Evolutionary conservation across 1,140 invertebrate genomes (phyloP).

Genomic region (Daktulosphaira vitifoliae): DNA sequence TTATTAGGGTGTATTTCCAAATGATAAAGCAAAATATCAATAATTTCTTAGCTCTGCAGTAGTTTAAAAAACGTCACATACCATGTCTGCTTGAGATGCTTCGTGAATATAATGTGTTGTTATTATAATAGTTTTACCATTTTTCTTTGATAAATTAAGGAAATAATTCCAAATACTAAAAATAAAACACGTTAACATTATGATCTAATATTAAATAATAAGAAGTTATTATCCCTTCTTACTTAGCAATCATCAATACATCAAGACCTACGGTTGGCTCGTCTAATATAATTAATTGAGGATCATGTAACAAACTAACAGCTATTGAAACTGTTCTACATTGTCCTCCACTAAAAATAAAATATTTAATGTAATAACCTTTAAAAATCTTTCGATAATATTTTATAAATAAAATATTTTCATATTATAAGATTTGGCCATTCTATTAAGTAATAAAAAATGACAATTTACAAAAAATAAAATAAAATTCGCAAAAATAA

Average conservation of each 20-base stretch:
- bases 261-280: constrained; percentile 89
- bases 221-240: too few relatives aligned
- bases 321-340: constrained; percentile 78
- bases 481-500: too few relatives aligned
- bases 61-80: too few relatives aligned
- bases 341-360: constrained; percentile 69
- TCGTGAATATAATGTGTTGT: constrained; percentile 94
- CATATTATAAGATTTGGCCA: not conserved
- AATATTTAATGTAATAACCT: not conserved
- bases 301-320: constrained; percentile 73
- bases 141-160: constrained; percentile 56
- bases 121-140: constrained; percentile 66
- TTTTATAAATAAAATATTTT: not conserved
- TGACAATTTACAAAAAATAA: too few relatives aligned
- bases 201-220: constrained; percentile 2
- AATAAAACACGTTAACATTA: not conserved
- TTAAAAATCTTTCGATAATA: not conserved
- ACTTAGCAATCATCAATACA: constrained; percentile 60
- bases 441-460: too few relatives aligned
- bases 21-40: too few relatives aligned
- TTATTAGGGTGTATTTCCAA: too few relatives aligned
- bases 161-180: constrained; percentile 81
- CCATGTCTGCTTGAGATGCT: constrained; percentile 69
- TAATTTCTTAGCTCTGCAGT: too few relatives aligned
- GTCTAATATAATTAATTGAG: constrained; percentile 79